These are phyloP conservation scores for Enteromius radiatus DNA, from an alignment of 2,797 vertebrate genomes.

Conservation along the genomic window DNA sequence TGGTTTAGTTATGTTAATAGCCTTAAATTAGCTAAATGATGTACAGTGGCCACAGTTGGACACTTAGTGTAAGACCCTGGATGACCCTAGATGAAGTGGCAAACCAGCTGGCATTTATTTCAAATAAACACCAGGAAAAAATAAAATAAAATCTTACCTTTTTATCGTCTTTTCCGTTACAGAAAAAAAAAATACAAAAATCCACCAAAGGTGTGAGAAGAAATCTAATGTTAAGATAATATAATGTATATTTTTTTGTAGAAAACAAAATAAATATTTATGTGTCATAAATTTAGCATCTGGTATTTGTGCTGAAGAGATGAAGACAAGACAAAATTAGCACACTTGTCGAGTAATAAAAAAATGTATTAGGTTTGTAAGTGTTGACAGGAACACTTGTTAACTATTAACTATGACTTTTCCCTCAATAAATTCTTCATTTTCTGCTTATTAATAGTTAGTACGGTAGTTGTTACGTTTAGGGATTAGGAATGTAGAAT, in stretches of 20 bases:
- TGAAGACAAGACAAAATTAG: background rate
- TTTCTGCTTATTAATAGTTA: no score
- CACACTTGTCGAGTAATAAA: background rate
- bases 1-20: background rate
- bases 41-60: background rate
- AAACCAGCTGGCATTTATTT: background rate
- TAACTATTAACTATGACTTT: no score
- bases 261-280: no score
- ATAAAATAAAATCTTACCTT: no score
- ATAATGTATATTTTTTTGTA: no score
- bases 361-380: background rate
- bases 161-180: background rate
- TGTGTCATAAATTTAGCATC: no score
- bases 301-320: background rate
- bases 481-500: no score
- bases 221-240: no score
- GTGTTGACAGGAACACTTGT: background rate
- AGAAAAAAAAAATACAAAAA: background rate
- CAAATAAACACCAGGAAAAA: background rate
- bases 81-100: background rate
- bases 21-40: constrained; percentile 2
- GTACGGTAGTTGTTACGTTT: no score
- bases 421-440: no score
- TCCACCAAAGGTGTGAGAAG: no score
- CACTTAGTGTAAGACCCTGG: background rate